phyloP scores from a whole-genome alignment of 1,140 invertebrate species.

The Elymnias hypermnestra region DNA sequence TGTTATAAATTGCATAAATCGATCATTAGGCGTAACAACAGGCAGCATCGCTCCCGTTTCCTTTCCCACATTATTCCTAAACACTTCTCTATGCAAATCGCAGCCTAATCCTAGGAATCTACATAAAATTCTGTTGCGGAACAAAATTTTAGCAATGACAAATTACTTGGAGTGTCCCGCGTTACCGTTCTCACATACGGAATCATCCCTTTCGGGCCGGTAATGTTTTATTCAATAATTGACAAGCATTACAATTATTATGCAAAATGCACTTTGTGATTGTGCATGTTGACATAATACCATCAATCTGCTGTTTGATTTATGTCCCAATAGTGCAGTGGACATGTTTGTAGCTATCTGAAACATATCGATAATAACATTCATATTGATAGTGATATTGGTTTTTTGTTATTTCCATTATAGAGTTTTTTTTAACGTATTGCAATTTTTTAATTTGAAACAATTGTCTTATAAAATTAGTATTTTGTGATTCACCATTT shows the following conservation, averaged over 20 bases:
- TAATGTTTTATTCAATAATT: constrained; percentile 68
- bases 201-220: constrained; percentile 37
- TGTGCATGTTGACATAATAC: constrained; percentile 70
- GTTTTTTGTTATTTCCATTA: no score
- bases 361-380: no score
- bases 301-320: constrained; percentile 66
- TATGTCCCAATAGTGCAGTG: constrained; percentile 32
- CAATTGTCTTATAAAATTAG: no score
- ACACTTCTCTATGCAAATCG: constrained; percentile 38
- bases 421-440: no score
- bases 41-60: constrained; percentile 2
- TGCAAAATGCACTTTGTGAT: constrained; percentile 60
- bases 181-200: constrained; percentile 48
- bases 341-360: no score
- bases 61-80: constrained; percentile 30
- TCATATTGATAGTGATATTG: no score
- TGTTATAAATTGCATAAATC: constrained; percentile 5
- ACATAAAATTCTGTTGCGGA: constrained; percentile 33
- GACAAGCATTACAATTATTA: constrained; percentile 61
- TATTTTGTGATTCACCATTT: no score
- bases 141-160: constrained; percentile 54
- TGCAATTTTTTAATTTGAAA: no score
- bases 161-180: constrained; percentile 37
- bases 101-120: constrained; percentile 39
- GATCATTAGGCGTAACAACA: constrained; percentile 9